Base-by-base conservation (phyloP, 2,888 invertebrate genomes). In the Netelia melanura region DNA sequence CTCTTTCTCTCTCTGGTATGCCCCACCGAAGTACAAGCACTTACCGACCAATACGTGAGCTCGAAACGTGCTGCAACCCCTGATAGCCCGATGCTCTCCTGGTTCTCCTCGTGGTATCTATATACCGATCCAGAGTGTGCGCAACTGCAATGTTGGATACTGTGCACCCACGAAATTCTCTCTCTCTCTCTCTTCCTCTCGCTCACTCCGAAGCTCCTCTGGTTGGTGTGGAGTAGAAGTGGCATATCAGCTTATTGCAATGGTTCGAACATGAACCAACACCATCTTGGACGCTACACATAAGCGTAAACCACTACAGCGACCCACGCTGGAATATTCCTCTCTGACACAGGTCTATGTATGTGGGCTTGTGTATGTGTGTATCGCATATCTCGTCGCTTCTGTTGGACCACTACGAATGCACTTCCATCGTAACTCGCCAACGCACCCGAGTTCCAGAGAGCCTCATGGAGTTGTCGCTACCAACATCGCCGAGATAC, bases 211-310 rank as follows among this genome's bases (percentile, higher is more conserved):
- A 30, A 11, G 21, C 48, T 72, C 21, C 54, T 38, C 54, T 23
- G 8, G 30, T 48, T 3, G 21, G 62, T 68, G 72, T 62, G 23
- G 65, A 70, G 75, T 65, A 65, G 56, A 80, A 80, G 82, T 78
- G 78, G 85, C 85, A 75, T 85, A 82, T 78, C 85, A 48, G 82
- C 85, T 85, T 82, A 85, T 85, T 85, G 81, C 82, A 81, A 81
- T 81, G 74, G 77, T 74, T 68, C 68, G 56, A 58, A 65, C 44
- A 68, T 65, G 80, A 72, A 64, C 62, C 74, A 48, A 43, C 76
- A 75, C 78, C 58, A 68, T 62, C 68, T 75, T 74, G 62, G 48
- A 75, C 70, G 17, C 72, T 52, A 65, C 70, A 10, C 71, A 64
- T 43, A 43, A 61, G 38, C 54, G 43, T 52, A 75, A 81, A 81